A percentile compares a stretch with the other conserved stretches of the same genome.
Evolutionary conservation across 2,888 invertebrate genomes (phyloP).

Genomic region (Eupithecia pulchellata): DNA sequence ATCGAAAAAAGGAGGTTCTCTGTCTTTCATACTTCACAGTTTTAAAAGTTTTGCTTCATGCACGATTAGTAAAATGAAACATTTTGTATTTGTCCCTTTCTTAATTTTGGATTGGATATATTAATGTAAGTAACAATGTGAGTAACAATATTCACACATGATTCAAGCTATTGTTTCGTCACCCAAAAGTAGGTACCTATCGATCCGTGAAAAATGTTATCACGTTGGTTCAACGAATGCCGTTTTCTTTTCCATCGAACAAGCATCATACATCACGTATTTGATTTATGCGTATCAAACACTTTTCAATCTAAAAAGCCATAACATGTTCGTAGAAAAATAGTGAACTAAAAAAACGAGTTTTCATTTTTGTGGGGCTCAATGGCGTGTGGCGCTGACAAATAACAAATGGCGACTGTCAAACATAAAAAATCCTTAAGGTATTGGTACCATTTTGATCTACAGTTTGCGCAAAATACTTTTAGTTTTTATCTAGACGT

Average conservation of each 20-base stretch:
- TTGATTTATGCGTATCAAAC: conserved; percentile 8
- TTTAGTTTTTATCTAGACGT: neutral
- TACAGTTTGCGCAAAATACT: neutral
- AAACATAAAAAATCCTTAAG: neutral
- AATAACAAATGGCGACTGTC: neutral
- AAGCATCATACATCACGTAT: neutral
- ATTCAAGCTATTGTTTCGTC: neutral
- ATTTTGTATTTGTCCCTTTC: neutral
- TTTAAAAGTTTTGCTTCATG: too few species aligned
- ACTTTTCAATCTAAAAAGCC: neutral
- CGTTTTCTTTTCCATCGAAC: neutral
- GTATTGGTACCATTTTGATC: neutral
- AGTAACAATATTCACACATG: neutral
- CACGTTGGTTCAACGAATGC: conserved; percentile 3
- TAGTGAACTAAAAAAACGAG: neutral
- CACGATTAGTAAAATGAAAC: neutral
- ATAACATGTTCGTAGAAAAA: conserved; percentile 4
- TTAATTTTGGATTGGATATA: neutral
- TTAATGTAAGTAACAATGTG: neutral
- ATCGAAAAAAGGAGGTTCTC: too few species aligned
- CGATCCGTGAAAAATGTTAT: neutral
- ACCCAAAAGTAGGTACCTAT: neutral
- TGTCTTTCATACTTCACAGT: too few species aligned
- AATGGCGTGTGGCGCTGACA: conserved; percentile 2
- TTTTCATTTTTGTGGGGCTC: neutral